These are phyloP conservation scores for Chouioia cunea DNA, from an alignment of 2,888 invertebrate genomes.

Conservation along the genomic window DNA sequence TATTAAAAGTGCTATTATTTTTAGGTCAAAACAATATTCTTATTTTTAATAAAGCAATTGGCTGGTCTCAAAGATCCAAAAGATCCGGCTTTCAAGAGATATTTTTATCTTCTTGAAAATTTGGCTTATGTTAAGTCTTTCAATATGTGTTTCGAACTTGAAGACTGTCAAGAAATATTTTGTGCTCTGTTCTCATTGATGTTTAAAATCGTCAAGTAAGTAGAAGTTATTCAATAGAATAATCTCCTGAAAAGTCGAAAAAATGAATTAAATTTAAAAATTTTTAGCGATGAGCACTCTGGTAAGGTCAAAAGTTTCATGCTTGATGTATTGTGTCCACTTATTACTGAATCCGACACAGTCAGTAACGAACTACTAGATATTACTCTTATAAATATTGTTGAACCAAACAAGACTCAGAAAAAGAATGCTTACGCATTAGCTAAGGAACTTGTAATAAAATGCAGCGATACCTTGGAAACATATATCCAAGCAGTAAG, in stretches of 20 bases:
- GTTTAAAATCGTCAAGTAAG: slow-evolving; percentile 96
- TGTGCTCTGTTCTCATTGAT: slow-evolving; percentile 92
- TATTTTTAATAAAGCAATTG: slow-evolving; percentile 94
- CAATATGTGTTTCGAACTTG: slow-evolving; percentile 98
- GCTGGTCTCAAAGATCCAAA: slow-evolving; percentile 95
- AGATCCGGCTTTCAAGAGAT: slow-evolving; percentile 96
- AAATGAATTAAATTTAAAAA: slow-evolving; percentile 6
- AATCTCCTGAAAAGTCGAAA: slow-evolving; percentile 13
- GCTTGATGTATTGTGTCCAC: slow-evolving; percentile 93
- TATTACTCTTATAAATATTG: slow-evolving; percentile 92
- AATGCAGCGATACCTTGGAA: slow-evolving; percentile 93
- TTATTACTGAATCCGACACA: slow-evolving; percentile 95
- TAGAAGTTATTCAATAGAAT: slow-evolving; percentile 51
- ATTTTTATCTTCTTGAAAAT: slow-evolving; percentile 97
- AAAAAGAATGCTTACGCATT: slow-evolving; percentile 90
- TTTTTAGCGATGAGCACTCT: slow-evolving; percentile 90
- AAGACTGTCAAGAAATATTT: slow-evolving; percentile 97
- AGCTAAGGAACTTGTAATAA: slow-evolving; percentile 91
- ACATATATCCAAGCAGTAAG: slow-evolving; percentile 93
- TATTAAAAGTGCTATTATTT: slow-evolving; percentile 28
- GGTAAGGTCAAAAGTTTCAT: slow-evolving; percentile 96
- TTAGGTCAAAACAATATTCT: slow-evolving; percentile 83
- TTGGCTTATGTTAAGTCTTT: slow-evolving; percentile 97
- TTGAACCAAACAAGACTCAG: slow-evolving; percentile 92
- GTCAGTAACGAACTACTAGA: slow-evolving; percentile 95